A percentile compares a stretch with the other conserved stretches of the same genome.
These are phyloP conservation scores for Phortica magna DNA, from an alignment of 2,888 invertebrate genomes.

Conservation along the genomic window DNA sequence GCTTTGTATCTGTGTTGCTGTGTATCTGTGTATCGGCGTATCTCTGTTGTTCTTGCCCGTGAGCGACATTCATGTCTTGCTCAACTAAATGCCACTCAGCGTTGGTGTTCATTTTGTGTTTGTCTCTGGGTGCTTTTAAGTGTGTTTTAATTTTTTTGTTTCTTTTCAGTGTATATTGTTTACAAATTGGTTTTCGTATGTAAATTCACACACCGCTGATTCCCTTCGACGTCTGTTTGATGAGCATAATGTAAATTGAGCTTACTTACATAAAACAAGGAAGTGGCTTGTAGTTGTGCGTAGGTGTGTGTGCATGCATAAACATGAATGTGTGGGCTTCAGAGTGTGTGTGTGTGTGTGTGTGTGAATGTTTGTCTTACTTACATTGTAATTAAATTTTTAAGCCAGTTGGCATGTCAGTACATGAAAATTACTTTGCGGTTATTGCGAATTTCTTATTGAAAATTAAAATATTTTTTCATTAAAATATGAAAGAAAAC, in stretches of 20 bases:
- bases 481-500: no score
- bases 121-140: neutral
- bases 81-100: neutral
- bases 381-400: constrained; percentile 27
- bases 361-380: neutral
- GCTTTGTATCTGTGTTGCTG: neutral
- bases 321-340: no score
- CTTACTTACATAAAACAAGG: constrained; percentile 2
- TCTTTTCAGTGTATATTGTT: constrained; percentile 52
- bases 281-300: neutral
- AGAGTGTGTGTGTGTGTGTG: no score
- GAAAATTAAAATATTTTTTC: neutral
- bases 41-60: no score
- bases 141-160: neutral
- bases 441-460: neutral
- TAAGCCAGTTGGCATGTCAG: constrained; percentile 9
- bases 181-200: constrained; percentile 68
- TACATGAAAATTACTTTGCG: constrained; percentile 20
- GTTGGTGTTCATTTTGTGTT: neutral
- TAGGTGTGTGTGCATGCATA: neutral
- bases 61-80: neutral
- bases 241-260: neutral
- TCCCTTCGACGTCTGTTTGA: neutral
- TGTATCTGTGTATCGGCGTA: neutral
- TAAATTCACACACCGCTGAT: constrained; percentile 23